Conservation (phyloP, 2,797 vertebrate species). For the Helarctos malayanus region DNA sequence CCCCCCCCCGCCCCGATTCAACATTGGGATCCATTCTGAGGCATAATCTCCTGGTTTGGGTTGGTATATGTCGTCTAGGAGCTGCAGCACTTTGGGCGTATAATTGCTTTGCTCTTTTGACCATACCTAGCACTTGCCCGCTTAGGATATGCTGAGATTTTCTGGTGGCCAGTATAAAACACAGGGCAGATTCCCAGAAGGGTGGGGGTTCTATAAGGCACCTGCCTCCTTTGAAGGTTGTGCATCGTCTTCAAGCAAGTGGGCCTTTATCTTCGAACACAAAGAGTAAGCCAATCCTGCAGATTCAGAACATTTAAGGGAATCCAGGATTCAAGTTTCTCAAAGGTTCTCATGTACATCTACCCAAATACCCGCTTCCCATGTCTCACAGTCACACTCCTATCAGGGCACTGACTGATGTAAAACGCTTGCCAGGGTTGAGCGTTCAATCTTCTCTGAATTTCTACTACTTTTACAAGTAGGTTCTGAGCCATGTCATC, state of each 20-base stretch:
- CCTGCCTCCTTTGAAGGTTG: neutral
- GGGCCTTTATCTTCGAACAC: neutral
- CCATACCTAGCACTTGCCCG: neutral
- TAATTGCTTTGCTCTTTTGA: neutral
- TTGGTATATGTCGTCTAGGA: too few relatives aligned
- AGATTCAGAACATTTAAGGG: neutral
- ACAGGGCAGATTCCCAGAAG: neutral
- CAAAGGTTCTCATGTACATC: neutral
- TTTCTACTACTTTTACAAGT: neutral
- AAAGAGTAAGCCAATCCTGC: neutral
- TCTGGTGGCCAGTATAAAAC: neutral
- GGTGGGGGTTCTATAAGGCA: neutral
- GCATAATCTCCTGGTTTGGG: neutral
- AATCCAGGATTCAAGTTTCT: neutral
- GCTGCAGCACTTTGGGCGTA: neutral
- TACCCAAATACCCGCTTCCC: too few relatives aligned
- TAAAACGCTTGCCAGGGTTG: neutral
- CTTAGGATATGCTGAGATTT: neutral
- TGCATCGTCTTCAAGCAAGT: neutral
- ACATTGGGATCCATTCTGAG: neutral
- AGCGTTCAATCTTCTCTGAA: slow-evolving; percentile 7
- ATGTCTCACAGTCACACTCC: neutral
- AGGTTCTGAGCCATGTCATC: neutral
- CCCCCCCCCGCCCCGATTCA: neutral
- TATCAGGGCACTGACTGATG: neutral